These are phyloP conservation scores for Nasua narica DNA, from an alignment of 2,797 vertebrate species.

Conservation along the genomic window DNA sequence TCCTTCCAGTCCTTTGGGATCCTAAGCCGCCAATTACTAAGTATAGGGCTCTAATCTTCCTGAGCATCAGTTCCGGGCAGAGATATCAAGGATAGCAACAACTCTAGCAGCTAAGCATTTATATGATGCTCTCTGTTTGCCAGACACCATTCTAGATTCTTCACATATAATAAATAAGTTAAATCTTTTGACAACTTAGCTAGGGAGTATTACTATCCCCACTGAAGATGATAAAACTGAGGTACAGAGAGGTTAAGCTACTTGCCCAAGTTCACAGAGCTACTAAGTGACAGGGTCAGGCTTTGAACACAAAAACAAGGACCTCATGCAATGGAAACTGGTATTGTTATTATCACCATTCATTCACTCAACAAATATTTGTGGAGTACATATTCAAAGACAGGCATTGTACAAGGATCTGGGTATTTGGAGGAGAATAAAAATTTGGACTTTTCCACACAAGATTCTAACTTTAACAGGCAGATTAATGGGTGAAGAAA, in stretches of 20 bases:
- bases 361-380: not conserved
- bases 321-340: not conserved
- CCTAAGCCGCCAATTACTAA: not conserved
- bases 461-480: not conserved
- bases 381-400: not conserved
- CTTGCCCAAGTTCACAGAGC: not conserved
- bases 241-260: not conserved
- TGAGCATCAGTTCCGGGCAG: not conserved
- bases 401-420: not conserved
- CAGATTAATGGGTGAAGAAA: not conserved
- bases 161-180: not conserved
- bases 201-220: not conserved
- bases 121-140: not conserved
- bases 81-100: not conserved
- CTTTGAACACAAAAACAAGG: not conserved
- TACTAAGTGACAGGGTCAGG: not conserved
- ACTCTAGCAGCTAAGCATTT: not conserved
- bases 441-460: not conserved
- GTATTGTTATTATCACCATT: not conserved
- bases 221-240: not conserved
- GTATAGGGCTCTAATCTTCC: not conserved
- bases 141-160: not conserved
- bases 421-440: not conserved
- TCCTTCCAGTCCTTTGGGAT: not conserved
- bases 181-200: not conserved